These are phyloP conservation scores for Orthosia gothica DNA, from an alignment of 2,888 invertebrate genomes.

Conservation along the genomic window DNA sequence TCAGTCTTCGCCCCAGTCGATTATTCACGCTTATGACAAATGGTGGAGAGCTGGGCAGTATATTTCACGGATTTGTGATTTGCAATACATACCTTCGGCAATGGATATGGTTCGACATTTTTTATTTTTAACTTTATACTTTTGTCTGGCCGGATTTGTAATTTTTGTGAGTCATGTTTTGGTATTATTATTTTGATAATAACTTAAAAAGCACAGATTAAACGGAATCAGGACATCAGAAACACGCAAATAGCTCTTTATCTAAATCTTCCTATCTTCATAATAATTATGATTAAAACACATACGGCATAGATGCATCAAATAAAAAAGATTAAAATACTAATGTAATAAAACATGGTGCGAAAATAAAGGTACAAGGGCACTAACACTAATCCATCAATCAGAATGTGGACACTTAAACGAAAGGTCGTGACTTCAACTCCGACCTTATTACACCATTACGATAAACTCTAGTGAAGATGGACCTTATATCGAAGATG, in stretches of 20 bases:
- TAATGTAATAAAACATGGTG: conserved; percentile 54
- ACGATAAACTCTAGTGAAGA: conserved; percentile 25
- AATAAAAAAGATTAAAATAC: background rate
- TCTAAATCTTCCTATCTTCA: background rate
- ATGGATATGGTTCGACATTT: conserved; percentile 65
- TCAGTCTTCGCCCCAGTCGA: conserved; percentile 74
- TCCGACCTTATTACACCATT: conserved; percentile 34
- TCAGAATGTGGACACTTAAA: conserved; percentile 43
- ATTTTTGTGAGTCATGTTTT: conserved; percentile 24
- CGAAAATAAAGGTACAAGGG: conserved; percentile 45
- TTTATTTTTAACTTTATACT: conserved; percentile 58
- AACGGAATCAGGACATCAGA: background rate
- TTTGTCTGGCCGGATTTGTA: conserved; percentile 51
- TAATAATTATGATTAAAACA: background rate
- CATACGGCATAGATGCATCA: background rate
- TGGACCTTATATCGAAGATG: conserved; percentile 9
- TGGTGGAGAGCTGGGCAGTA: conserved; percentile 74
- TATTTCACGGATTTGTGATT: conserved; percentile 87
- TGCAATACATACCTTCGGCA: conserved; percentile 72
- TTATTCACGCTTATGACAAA: conserved; percentile 88
- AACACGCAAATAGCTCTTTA: background rate
- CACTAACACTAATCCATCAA: conserved; percentile 45
- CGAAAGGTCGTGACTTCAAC: conserved; percentile 53
- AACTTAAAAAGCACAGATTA: background rate
- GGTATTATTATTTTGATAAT: background rate